Evolutionary conservation across 2,888 invertebrate genomes (phyloP).

Genomic region (Philhelius pedissequus): DNA sequence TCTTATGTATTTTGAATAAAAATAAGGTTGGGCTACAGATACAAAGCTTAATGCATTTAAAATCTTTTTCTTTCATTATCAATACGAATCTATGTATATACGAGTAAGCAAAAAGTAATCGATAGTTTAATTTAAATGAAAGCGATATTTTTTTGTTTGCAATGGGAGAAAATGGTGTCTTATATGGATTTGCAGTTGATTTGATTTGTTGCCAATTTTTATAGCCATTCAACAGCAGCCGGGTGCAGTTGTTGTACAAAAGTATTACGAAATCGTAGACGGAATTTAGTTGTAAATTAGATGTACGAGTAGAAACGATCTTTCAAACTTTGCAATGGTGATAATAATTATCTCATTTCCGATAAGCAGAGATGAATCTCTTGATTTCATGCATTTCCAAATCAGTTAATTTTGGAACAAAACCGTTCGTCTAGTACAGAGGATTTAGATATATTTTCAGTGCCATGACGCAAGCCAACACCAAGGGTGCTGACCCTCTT

Average conservation of each 20-base stretch:
- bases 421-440: background rate
- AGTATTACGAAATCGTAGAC: background rate
- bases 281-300: background rate
- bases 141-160: background rate
- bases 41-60: background rate
- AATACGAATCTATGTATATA: background rate
- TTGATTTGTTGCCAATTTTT: background rate
- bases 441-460: background rate
- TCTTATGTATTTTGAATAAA: background rate
- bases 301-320: background rate
- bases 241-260: background rate
- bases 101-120: background rate
- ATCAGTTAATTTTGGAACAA: background rate
- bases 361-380: conserved; percentile 10
- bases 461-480: background rate
- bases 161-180: background rate
- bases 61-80: background rate
- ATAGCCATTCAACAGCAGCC: background rate
- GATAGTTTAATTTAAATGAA: background rate
- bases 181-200: background rate
- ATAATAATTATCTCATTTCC: conserved; percentile 55
- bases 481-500: conserved; percentile 35
- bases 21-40: background rate
- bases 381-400: background rate
- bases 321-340: conserved; percentile 30